Evolutionary conservation across 1,140 invertebrate species (phyloP), one percentile per base, ranked within the genome.

Genomic region (Lethocerus indicus): DNA sequence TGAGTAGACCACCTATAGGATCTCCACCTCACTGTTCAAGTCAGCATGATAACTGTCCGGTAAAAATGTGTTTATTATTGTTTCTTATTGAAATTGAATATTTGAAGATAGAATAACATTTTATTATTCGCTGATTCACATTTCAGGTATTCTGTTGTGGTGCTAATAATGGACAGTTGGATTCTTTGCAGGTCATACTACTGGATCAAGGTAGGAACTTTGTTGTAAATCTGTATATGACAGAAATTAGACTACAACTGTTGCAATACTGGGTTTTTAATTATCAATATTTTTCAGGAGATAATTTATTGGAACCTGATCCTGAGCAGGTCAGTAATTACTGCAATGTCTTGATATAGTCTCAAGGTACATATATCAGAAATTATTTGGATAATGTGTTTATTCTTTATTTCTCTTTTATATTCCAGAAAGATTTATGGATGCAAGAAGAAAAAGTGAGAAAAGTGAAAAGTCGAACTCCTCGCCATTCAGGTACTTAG

Each of bases 61-160:
- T 51, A 12, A 12, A 12, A 32, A 12, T 40, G n/a, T 5, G n/a
- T 16, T 40, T 40, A 5, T 16, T 7, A 40, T 16, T n/a, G 37
- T 16, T 43, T 43, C 7, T 9, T 43, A 18, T 23, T 43, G 23
- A 13, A 18, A 40, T 12, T 21, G 41, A 13, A 9, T 43, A 6
- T 18, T 13, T 43, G 21, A 14, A 2, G n/a, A 13, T 29, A n/a
- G 21, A 29, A 29, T 27, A 35, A 4, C 25, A 25, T 24, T 49
- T 35, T 16, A 24, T 32, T 12, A 32, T 7, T 40, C 16, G 16
- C 16, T 40, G 37, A 40, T 40, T 20, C 37, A 40, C n/a, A 20
- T 49, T 43, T 3, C 12, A 48, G 45, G 27, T 53, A 28, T 53
- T 44, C 42, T 47, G 40, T 41, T 53, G 45, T 44, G 46, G 44